Conservation (phyloP, 2,797 vertebrate species). For the Petrocephalus sullivani region DNA sequence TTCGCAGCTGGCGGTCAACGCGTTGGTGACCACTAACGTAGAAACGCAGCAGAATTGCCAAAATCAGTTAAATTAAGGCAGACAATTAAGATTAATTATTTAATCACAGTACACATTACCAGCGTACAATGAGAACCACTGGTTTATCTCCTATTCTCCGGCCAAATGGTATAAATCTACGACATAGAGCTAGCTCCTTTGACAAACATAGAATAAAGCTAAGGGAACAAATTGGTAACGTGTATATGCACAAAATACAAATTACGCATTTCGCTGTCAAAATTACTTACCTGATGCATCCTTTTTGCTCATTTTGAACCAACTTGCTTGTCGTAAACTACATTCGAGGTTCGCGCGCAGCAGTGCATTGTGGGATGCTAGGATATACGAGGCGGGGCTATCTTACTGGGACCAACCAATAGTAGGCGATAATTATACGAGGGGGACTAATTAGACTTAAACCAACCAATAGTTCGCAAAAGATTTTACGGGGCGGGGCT, state of each 20-base stretch:
- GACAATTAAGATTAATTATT: not conserved
- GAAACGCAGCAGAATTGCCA: not conserved
- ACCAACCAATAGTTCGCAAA: not conserved
- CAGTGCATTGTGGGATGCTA: slow-evolving; percentile 27
- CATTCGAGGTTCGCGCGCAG: slow-evolving; percentile 33
- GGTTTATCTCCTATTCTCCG: not conserved
- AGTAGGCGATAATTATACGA: not conserved
- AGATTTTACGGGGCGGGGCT: not conserved
- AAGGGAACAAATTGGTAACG: not conserved
- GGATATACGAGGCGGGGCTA: not conserved
- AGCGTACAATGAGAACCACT: not conserved
- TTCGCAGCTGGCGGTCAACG: not conserved
- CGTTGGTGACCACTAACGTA: not conserved
- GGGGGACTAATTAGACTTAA: not conserved
- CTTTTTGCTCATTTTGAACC: slow-evolving; percentile 66
- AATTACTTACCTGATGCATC: slow-evolving; percentile 54
- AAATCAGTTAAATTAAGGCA: too few relatives aligned
- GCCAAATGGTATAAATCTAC: not conserved
- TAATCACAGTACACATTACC: not conserved
- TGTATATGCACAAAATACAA: not conserved
- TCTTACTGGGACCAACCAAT: not conserved
- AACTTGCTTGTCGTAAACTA: not conserved
- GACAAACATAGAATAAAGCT: not conserved
- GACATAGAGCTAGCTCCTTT: not conserved
- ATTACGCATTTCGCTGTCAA: not conserved